Percentiles rank a stretch among this genome's conserved stretches.
These are phyloP conservation scores for Alauda arvensis DNA, from an alignment of 2,797 vertebrate species.

Conservation along the genomic window DNA sequence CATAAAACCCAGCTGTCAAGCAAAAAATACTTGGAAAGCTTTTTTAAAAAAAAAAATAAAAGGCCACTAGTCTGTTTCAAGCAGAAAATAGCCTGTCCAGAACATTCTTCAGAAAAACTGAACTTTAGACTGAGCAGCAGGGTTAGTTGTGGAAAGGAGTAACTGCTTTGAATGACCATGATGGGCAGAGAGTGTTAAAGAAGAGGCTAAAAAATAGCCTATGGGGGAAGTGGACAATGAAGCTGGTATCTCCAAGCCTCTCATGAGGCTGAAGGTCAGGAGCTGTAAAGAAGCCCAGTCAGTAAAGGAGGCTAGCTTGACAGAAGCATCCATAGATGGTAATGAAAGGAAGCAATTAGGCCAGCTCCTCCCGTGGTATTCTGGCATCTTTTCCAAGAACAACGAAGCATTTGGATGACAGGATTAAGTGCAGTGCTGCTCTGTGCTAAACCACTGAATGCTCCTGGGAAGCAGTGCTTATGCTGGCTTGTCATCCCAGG, in stretches of 20 bases:
- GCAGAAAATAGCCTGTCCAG: not conserved
- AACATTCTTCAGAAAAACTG: not conserved
- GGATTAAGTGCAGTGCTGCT: not conserved
- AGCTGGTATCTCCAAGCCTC: not conserved
- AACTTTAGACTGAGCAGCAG: not conserved
- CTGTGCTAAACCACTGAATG: not conserved
- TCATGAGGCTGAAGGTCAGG: conserved; percentile 21
- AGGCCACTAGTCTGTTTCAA: not conserved
- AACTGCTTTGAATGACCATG: not conserved
- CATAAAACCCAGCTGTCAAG: not conserved
- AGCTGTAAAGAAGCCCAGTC: conserved; percentile 15
- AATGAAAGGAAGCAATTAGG: conserved; percentile 51
- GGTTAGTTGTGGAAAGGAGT: not conserved
- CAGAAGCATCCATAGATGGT: conserved; percentile 59
- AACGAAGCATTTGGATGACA: conserved; percentile 9
- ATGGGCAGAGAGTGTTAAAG: not conserved
- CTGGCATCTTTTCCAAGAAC: conserved; percentile 44
- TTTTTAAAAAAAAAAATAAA: not conserved
- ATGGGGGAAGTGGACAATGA: not conserved
- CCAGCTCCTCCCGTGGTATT: not conserved
- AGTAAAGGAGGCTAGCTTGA: conserved; percentile 31
- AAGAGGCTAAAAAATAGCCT: not conserved
- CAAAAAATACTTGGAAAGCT: not conserved
- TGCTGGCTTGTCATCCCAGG: not conserved
- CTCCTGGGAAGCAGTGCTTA: not conserved